Evolutionary conservation across 2,888 invertebrate genomes (phyloP).

Genomic region (Oscheius myriophilus): DNA sequence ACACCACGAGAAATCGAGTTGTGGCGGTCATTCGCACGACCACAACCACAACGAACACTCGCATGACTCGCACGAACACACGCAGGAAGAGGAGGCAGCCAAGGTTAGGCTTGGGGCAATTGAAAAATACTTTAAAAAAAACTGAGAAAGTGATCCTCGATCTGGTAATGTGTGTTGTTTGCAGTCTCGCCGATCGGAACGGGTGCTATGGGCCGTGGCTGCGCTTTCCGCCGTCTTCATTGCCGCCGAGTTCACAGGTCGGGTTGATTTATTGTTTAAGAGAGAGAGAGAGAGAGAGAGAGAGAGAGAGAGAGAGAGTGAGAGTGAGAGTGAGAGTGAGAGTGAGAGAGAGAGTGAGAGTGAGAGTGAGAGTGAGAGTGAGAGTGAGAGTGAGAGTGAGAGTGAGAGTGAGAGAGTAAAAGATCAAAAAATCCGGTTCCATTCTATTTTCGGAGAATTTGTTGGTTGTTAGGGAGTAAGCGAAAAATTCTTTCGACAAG

Average conservation of each 20-base stretch:
- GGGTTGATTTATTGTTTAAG: background rate
- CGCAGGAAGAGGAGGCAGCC: slow-evolving; percentile 12
- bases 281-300: too few relatives aligned
- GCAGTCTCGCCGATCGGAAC: slow-evolving; percentile 58
- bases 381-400: too few relatives aligned
- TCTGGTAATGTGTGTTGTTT: slow-evolving; percentile 22
- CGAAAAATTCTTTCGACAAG: too few relatives aligned
- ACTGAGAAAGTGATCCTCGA: background rate
- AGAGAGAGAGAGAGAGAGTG: too few relatives aligned
- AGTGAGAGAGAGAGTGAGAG: too few relatives aligned
- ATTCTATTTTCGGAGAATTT: too few relatives aligned
- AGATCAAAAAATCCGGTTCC: too few relatives aligned
- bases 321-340: too few relatives aligned
- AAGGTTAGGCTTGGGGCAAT: slow-evolving; percentile 4
- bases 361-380: too few relatives aligned
- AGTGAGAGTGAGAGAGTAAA: too few relatives aligned
- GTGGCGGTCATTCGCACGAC: slow-evolving; percentile 22
- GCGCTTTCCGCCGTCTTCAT: slow-evolving; percentile 59
- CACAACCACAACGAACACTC: slow-evolving; percentile 31
- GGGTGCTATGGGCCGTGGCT: slow-evolving; percentile 57
- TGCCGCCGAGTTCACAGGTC: slow-evolving; percentile 46
- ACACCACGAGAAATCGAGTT: slow-evolving; percentile 25
- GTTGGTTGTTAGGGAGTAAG: too few relatives aligned
- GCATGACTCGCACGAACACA: slow-evolving; percentile 4
- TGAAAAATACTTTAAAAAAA: too few relatives aligned